Conservation (phyloP, 2,113 vertebrate species). For the Opisthocomus hoazin region DNA sequence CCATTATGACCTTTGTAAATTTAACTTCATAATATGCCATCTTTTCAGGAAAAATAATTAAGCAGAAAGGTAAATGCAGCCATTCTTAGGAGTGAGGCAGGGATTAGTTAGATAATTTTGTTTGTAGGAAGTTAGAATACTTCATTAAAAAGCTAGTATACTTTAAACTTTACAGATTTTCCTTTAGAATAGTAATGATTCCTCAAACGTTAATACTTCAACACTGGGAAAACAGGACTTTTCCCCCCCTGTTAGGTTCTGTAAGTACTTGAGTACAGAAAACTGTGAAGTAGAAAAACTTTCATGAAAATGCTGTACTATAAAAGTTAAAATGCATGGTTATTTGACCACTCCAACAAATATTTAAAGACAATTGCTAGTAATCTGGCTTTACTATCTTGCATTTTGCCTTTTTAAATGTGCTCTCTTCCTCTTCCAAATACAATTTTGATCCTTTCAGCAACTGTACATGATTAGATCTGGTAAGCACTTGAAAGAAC, state of each 20-base stretch:
- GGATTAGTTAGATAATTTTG: not conserved
- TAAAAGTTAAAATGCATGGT: not conserved
- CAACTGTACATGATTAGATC: constrained; percentile 64
- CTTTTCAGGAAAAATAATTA: not conserved
- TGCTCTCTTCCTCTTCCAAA: constrained; percentile 37
- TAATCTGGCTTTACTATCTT: not conserved
- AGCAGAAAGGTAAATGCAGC: not conserved
- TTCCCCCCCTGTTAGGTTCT: not conserved
- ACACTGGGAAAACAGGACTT: not conserved
- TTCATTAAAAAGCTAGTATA: not conserved
- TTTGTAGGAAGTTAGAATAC: not conserved
- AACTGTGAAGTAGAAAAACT: not conserved
- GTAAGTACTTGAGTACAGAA: not conserved
- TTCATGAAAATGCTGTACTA: not conserved
- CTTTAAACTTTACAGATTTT: too few relatives aligned
- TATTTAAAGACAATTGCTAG: not conserved
- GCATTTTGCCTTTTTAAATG: not conserved
- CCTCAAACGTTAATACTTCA: not conserved
- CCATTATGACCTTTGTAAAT: not conserved
- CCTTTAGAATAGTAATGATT: not conserved
- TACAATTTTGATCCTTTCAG: constrained; percentile 77
- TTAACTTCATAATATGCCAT: not conserved
- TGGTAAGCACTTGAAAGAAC: constrained; percentile 78
- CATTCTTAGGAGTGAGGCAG: not conserved
- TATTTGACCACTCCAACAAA: not conserved